These are phyloP conservation scores for Sympetrum striolatum DNA, from an alignment of 2,888 invertebrate genomes.

Conservation along the genomic window DNA sequence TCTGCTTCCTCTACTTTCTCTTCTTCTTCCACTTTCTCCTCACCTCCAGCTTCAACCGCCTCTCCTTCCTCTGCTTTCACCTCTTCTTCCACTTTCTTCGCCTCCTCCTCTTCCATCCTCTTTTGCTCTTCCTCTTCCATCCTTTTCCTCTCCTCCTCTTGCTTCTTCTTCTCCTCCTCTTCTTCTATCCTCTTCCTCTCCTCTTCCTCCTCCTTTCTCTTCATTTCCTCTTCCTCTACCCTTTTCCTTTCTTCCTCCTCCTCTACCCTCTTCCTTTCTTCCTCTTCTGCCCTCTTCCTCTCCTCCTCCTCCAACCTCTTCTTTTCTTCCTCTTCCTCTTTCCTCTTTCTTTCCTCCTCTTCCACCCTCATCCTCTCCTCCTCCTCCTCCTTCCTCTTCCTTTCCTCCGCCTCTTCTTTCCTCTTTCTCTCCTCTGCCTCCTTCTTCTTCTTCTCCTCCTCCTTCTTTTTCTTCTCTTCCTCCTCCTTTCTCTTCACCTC, in stretches of 20 bases:
- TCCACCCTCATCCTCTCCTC: not conserved
- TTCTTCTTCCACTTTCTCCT: not conserved
- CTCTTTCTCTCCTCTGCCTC: conserved; percentile 47
- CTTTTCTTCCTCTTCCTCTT: conserved; percentile 46
- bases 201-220: conserved; percentile 55
- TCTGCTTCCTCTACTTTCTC: not conserved
- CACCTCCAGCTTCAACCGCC: not conserved
- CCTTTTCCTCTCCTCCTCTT: conserved; percentile 47
- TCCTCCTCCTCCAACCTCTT: not conserved
- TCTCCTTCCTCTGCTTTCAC: conserved; percentile 51
- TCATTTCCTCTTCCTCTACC: not conserved
- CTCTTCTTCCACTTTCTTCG: conserved; percentile 60
- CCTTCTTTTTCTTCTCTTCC: conserved; percentile 51
- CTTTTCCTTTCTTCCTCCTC: not conserved
- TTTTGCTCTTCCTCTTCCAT: conserved; percentile 46
- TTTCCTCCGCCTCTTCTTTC: conserved; percentile 51
- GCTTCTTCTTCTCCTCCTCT: conserved; percentile 48
- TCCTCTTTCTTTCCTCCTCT: not conserved
- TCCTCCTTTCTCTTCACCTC: conserved; percentile 50
- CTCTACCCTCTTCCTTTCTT: not conserved
- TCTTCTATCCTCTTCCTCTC: conserved; percentile 64
- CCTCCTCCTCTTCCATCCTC: conserved; percentile 58
- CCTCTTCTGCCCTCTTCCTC: not conserved
- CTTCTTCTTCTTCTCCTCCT: conserved; percentile 56
- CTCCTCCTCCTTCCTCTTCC: conserved; percentile 47